These are phyloP conservation scores for Portunus trituberculatus DNA, from an alignment of 1,140 invertebrate genomes.

Conservation along the genomic window DNA sequence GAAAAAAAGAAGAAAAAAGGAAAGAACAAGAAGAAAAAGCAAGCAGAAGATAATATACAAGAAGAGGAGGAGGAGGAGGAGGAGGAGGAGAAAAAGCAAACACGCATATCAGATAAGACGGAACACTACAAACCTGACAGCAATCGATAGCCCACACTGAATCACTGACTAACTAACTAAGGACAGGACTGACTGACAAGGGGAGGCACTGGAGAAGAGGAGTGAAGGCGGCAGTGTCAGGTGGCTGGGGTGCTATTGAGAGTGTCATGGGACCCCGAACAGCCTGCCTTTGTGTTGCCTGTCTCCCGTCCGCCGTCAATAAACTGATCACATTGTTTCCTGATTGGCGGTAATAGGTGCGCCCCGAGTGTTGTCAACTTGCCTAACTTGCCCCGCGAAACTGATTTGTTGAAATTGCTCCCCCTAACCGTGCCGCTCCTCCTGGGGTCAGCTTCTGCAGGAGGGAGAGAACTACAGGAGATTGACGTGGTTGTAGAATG, in stretches of 20 bases:
- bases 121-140: too few species aligned
- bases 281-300: not conserved
- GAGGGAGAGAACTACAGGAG: not conserved
- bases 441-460: not conserved
- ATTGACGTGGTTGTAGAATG: not conserved
- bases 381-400: conserved; percentile 17
- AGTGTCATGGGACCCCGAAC: not conserved
- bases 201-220: too few species aligned
- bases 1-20: too few species aligned
- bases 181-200: too few species aligned
- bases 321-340: conserved; percentile 51
- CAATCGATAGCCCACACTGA: too few species aligned
- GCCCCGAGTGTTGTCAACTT: not conserved
- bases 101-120: too few species aligned
- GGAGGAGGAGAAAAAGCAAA: too few species aligned
- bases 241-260: not conserved
- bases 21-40: too few species aligned
- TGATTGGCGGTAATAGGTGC: conserved; percentile 38
- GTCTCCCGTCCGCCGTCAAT: conserved; percentile 30
- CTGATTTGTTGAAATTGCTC: conserved; percentile 39
- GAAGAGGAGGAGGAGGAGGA: too few species aligned
- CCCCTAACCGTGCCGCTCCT: not conserved
- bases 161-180: too few species aligned
- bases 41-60: too few species aligned
- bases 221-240: not conserved